Evolutionary conservation across 2,888 invertebrate species (phyloP).

Genomic region (Watsonalla binaria): DNA sequence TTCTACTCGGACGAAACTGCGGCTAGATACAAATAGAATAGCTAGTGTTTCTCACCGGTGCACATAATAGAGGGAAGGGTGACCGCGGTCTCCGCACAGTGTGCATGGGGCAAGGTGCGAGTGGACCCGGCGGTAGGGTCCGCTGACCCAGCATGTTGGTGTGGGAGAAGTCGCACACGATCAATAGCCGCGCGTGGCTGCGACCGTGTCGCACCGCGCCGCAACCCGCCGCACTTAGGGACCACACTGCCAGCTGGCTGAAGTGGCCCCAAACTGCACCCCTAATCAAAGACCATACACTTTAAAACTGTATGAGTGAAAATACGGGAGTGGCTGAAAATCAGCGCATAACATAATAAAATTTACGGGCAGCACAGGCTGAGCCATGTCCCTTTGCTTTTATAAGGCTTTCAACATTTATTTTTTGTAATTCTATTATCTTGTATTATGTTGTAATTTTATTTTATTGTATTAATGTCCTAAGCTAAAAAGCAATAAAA

Average conservation of each 20-base stretch:
- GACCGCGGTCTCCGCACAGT: conserved; percentile 36
- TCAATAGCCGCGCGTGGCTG: conserved; percentile 39
- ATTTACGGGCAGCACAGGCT: no score
- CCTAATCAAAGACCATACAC: conserved; percentile 20
- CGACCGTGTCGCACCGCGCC: conserved; percentile 57
- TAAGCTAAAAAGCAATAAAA: no score
- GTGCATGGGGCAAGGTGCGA: conserved; percentile 46
- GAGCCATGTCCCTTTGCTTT: no score
- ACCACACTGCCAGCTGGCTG: conserved; percentile 66
- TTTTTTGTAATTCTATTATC: no score
- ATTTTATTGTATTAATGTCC: no score
- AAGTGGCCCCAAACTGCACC: conserved; percentile 68
- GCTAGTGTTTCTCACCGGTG: conserved; percentile 32
- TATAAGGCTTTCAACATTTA: no score
- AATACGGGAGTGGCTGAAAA: no score
- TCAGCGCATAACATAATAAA: no score
- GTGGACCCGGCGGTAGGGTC: conserved; percentile 45
- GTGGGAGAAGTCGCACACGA: conserved; percentile 72
- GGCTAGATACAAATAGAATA: not conserved
- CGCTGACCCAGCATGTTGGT: conserved; percentile 69
- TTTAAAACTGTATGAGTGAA: no score
- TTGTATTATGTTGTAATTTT: no score
- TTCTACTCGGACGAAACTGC: no score
- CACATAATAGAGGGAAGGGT: conserved; percentile 51
- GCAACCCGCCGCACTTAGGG: conserved; percentile 61